Base-by-base conservation (phyloP, 1,140 invertebrate species). In the Zaprionus taronus region DNA sequence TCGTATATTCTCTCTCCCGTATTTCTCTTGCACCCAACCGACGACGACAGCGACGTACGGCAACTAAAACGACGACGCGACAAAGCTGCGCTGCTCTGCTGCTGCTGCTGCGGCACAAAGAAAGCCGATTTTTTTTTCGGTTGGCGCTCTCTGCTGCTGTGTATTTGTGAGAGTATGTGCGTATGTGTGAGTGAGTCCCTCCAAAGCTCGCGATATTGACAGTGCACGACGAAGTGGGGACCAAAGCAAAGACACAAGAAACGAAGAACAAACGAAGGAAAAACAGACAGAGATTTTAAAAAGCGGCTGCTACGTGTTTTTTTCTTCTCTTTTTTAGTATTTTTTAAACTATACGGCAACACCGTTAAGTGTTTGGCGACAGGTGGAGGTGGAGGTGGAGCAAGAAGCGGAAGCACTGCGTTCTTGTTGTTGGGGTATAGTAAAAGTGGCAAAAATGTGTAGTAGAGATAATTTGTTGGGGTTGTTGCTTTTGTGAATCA, bases 21-120 rank as follows among this genome's bases (percentile, higher is more conserved):
- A 80, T 85, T 83, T 85, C 84, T 85, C 84, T 85, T 89, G 78
- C 85, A 86, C 73, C 78, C 72, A 89, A 85, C 81, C 79, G 81
- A 90, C 81, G 81, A 74, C 85, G 81, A 90, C 89, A 83, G 85
- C 86, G 85, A 83, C 85, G 83, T 90, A 89, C 85, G 85, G 85
- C 84, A 83, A 89, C 64, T 89, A 76, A 89, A 86, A 77, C 73
- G 80, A 81, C 81, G 68, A 68, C 73, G 61, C 71, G 71, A 72
- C 75, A 75, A 64, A 62, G 34, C 72, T 67, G 9, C 47, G 44
- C 70, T 74, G 31, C 47, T 22, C 70, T 74, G 20, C 20, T 20
- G 20, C 20, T 66, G 71, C 71, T 79, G 77, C 77, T 78, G 76
- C 76, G 72, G 79, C 77, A 81, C 76, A 79, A 81, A 81, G 76